Evolutionary conservation across 2,113 vertebrate species (phyloP).

Genomic region (Pelecanus crispus): DNA sequence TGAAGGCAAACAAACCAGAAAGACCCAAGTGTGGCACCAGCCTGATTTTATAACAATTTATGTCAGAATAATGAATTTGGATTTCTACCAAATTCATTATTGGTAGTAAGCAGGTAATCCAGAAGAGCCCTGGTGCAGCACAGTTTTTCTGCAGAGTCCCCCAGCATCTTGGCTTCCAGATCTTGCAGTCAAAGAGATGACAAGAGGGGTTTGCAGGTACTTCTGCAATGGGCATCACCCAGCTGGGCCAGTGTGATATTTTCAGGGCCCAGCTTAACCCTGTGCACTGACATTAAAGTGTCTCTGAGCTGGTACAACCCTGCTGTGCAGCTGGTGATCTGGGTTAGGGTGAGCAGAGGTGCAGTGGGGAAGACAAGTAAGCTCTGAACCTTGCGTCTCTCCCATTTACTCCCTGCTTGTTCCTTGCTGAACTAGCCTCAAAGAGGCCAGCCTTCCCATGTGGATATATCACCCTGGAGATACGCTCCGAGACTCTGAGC

Average conservation of each 20-base stretch:
- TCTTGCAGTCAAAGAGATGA: not conserved
- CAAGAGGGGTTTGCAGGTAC: not conserved
- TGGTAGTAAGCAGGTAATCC: not conserved
- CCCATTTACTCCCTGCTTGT: rapidly evolving
- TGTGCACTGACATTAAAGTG: rapidly evolving
- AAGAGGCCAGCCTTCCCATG: not conserved
- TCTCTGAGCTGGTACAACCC: not conserved
- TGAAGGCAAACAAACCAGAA: not conserved
- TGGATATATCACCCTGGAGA: not conserved
- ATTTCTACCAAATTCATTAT: not conserved
- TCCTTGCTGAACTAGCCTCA: not conserved
- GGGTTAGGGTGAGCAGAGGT: rapidly evolving
- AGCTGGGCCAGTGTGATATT: not conserved
- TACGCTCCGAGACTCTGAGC: rapidly evolving
- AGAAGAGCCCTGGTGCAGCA: not conserved
- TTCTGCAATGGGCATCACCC: rapidly evolving
- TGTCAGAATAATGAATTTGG: not conserved
- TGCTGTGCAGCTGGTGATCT: not conserved
- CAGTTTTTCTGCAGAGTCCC: not conserved
- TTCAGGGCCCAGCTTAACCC: not conserved
- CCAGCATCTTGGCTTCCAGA: not conserved
- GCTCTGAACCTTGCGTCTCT: not conserved
- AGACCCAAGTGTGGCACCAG: not conserved
- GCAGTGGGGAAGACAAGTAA: not conserved
- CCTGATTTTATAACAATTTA: not conserved